phyloP scores from a whole-genome alignment of 2,797 vertebrate species.

The Gadopsis marmoratus region DNA sequence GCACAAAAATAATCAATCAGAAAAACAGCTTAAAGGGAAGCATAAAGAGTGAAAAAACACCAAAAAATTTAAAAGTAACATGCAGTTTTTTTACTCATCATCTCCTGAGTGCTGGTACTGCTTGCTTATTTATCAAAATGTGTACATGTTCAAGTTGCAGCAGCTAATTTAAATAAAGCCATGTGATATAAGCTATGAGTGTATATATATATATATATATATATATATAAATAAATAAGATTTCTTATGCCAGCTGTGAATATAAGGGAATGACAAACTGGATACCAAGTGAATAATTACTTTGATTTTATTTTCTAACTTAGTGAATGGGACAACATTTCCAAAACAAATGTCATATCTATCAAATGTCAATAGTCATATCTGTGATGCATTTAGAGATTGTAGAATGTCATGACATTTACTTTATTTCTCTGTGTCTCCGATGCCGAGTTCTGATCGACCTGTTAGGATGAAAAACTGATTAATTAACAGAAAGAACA shows the following conservation, averaged over 20 bases:
- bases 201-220: too few species aligned
- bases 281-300: conserved; percentile 38
- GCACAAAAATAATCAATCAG: background rate
- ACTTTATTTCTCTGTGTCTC: conserved; percentile 6
- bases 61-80: background rate
- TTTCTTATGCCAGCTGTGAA: background rate
- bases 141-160: background rate
- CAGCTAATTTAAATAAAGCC: background rate
- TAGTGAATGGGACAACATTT: conserved; percentile 24
- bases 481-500: conserved; percentile 6
- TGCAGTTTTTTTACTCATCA: background rate
- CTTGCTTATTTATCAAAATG: background rate
- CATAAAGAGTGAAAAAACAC: background rate
- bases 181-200: background rate
- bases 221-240: too few species aligned
- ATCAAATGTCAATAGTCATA: background rate
- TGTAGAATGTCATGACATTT: background rate
- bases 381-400: conserved; percentile 9
- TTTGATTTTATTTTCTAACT: conserved; percentile 48
- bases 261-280: conserved; percentile 16
- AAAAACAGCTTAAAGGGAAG: background rate
- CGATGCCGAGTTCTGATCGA: conserved; percentile 30
- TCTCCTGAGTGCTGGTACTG: background rate
- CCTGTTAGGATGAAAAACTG: background rate
- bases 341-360: conserved; percentile 16